Evolutionary conservation across 2,113 vertebrate species (phyloP).

Genomic region (Dissostichus mawsoni): DNA sequence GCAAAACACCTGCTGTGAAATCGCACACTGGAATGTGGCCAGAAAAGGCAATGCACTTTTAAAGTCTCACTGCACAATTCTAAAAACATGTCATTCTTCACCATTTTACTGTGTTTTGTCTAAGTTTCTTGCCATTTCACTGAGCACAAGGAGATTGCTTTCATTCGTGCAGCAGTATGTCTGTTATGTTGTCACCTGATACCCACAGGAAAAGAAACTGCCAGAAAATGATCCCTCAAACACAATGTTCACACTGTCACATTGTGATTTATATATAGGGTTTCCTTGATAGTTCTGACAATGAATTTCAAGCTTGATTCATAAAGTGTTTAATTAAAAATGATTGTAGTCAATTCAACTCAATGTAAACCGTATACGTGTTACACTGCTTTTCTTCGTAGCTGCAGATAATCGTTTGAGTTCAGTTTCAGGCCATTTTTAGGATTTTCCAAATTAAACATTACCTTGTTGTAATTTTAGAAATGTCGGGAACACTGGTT

Average conservation of each 20-base stretch:
- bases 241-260: background rate
- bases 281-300: background rate
- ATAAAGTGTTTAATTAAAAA: conserved; percentile 4
- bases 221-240: background rate
- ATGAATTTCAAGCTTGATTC: conserved; percentile 17
- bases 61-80: background rate
- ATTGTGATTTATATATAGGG: background rate
- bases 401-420: background rate
- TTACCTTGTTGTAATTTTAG: background rate
- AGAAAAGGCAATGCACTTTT: conserved; percentile 9
- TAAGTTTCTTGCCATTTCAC: background rate
- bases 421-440: background rate
- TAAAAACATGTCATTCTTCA: background rate
- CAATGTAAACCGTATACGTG: background rate
- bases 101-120: background rate
- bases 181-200: background rate
- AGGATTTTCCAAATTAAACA: background rate
- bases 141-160: background rate
- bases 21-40: background rate
- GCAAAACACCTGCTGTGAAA: conserved; percentile 36
- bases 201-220: background rate
- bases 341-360: background rate
- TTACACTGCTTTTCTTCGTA: background rate
- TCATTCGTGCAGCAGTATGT: background rate
- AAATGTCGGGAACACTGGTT: conserved; percentile 1